Percentiles rank a stretch among this genome's conserved stretches.
Conservation (phyloP, 2,888 invertebrate species). For the Luffia ferchaultella region DNA sequence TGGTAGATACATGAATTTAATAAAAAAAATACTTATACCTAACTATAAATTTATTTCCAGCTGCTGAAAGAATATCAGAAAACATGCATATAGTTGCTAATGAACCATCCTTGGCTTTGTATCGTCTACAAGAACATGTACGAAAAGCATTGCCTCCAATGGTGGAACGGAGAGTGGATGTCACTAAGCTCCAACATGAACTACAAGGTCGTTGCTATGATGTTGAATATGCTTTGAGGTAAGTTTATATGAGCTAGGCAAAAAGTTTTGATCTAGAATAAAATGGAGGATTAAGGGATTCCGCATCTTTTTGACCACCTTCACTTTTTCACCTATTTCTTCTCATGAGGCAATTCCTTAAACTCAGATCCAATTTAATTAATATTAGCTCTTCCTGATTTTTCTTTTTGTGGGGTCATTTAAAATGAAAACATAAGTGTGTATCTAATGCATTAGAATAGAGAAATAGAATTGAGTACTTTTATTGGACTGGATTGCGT, state of each 20-base stretch:
- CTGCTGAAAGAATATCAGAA: conserved; percentile 93
- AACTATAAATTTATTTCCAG: conserved; percentile 41
- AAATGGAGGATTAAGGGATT: too few species aligned
- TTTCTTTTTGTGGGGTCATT: too few species aligned
- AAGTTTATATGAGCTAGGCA: conserved; percentile 20
- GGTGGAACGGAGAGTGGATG: conserved; percentile 90
- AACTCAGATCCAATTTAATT: too few species aligned
- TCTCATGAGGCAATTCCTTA: too few species aligned
- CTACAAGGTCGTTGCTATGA: conserved; percentile 95
- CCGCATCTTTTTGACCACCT: too few species aligned
- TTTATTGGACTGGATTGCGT: too few species aligned
- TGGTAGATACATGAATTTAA: not conserved
- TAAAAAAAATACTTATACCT: conserved; percentile 14
- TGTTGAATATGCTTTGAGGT: conserved; percentile 93
- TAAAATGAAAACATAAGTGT: too few species aligned
- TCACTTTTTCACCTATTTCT: too few species aligned
- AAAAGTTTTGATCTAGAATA: too few species aligned
- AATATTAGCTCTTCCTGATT: too few species aligned
- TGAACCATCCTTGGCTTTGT: conserved; percentile 96
- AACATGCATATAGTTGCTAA: conserved; percentile 97
- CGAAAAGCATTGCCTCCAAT: conserved; percentile 93
- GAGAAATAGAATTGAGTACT: too few species aligned
- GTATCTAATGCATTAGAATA: too few species aligned
- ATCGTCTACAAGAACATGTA: conserved; percentile 93
- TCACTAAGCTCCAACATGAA: conserved; percentile 84